A percentile compares a stretch with the other conserved stretches of the same genome.
Conservation (phyloP, 2,888 invertebrate genomes). For the Synanthedon formicaeformis region DNA sequence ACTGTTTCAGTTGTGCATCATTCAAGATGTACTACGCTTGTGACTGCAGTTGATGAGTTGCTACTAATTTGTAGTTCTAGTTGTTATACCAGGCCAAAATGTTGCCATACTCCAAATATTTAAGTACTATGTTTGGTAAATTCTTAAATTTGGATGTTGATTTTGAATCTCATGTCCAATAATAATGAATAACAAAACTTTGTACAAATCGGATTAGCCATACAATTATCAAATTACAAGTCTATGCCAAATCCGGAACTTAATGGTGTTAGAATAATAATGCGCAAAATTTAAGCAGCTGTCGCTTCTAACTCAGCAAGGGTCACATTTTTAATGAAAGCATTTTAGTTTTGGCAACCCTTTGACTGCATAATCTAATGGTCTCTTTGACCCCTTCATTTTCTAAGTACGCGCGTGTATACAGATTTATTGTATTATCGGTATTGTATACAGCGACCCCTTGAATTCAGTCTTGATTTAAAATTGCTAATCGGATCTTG, state of each 20-base stretch:
- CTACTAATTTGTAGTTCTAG: too few relatives aligned
- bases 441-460: conserved; percentile 23
- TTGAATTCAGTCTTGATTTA: conserved; percentile 5
- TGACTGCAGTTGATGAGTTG: too few relatives aligned
- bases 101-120: too few relatives aligned
- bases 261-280: conserved; percentile 50
- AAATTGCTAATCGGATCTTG: conserved; percentile 6
- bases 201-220: conserved; percentile 38
- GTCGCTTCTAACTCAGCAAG: conserved; percentile 23
- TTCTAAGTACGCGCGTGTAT: conserved; percentile 30
- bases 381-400: conserved; percentile 31
- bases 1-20: too few relatives aligned
- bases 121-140: too few relatives aligned
- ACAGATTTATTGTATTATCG: conserved; percentile 5
- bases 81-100: too few relatives aligned
- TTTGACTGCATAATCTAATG: conserved; percentile 49
- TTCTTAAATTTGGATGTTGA: too few relatives aligned
- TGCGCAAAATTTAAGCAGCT: conserved; percentile 17
- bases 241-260: conserved; percentile 15
- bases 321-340: conserved; percentile 44
- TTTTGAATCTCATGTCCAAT: too few relatives aligned
- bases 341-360: conserved; percentile 58
- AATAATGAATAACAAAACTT: too few relatives aligned
- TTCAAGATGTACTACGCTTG: too few relatives aligned
- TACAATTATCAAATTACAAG: conserved; percentile 20